phyloP scores from a whole-genome alignment of 2,797 vertebrate genomes.

The Scolopax rusticola region DNA sequence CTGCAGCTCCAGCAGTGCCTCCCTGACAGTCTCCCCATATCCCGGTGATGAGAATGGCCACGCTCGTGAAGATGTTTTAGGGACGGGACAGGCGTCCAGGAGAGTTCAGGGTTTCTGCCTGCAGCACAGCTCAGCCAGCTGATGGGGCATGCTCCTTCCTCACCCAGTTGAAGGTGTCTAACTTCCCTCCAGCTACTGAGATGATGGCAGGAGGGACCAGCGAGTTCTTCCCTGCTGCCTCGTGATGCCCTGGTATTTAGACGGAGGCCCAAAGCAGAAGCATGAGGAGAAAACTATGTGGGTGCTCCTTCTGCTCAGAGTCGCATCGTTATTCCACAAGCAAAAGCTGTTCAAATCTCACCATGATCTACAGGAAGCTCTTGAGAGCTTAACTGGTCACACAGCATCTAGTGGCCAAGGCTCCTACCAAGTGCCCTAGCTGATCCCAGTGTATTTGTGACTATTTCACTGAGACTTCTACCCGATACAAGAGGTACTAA shows the following conservation, averaged over 20 bases:
- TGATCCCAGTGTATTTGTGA: not conserved
- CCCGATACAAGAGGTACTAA: accelerated
- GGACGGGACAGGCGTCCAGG: not conserved
- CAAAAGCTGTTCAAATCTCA: not conserved
- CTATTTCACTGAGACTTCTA: too few species aligned
- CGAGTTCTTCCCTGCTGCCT: not conserved
- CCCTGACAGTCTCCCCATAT: not conserved
- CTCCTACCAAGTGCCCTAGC: not conserved
- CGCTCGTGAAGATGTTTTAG: accelerated
- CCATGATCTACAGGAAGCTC: not conserved
- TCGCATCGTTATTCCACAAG: accelerated
- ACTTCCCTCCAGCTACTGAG: not conserved
- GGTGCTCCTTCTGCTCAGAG: not conserved
- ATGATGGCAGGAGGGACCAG: not conserved
- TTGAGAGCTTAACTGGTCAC: not conserved
- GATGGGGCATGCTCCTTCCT: not conserved
- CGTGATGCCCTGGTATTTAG: too few species aligned
- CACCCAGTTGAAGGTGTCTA: not conserved
- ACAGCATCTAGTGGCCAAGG: too few species aligned
- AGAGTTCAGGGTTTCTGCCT: not conserved
- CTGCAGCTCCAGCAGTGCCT: accelerated
- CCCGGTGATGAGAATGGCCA: not conserved
- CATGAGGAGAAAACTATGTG: accelerated
- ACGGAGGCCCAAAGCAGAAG: not conserved
- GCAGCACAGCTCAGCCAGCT: not conserved